These are phyloP conservation scores for Pseudochirops cupreus DNA, from an alignment of 2,797 vertebrate genomes.

Conservation along the genomic window DNA sequence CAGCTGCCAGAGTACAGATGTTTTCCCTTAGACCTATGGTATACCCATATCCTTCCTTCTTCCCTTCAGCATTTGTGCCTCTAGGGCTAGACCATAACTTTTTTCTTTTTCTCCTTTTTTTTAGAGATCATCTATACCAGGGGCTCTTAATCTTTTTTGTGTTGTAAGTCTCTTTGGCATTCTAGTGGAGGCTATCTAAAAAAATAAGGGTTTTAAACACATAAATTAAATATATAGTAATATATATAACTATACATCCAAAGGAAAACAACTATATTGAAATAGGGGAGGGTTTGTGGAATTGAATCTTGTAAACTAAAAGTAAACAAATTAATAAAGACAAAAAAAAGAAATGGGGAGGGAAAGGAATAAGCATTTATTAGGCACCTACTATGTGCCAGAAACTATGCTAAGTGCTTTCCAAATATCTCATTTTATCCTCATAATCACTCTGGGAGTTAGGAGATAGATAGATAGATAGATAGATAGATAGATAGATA, in stretches of 20 bases:
- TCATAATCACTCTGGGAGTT: background rate
- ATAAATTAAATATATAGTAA: background rate
- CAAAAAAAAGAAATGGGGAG: too few relatives aligned
- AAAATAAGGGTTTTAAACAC: background rate
- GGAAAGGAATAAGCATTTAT: background rate
- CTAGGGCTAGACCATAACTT: background rate
- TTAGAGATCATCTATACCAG: background rate
- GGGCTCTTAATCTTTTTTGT: background rate
- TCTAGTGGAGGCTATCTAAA: background rate
- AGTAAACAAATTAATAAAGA: too few relatives aligned
- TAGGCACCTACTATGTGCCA: background rate
- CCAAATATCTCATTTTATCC: background rate
- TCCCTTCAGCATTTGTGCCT: background rate
- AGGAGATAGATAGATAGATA: too few relatives aligned
- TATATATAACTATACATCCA: background rate
- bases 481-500: too few relatives aligned
- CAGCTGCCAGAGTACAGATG: background rate
- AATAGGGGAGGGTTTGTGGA: too few relatives aligned
- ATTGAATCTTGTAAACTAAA: too few relatives aligned
- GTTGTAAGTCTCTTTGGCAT: background rate
- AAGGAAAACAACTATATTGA: background rate
- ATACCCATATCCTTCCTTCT: background rate
- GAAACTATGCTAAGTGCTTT: background rate
- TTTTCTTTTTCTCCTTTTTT: background rate
- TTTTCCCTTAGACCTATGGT: background rate